Base-by-base conservation (phyloP, 2,797 vertebrate genomes). In the Paguma larvata region DNA sequence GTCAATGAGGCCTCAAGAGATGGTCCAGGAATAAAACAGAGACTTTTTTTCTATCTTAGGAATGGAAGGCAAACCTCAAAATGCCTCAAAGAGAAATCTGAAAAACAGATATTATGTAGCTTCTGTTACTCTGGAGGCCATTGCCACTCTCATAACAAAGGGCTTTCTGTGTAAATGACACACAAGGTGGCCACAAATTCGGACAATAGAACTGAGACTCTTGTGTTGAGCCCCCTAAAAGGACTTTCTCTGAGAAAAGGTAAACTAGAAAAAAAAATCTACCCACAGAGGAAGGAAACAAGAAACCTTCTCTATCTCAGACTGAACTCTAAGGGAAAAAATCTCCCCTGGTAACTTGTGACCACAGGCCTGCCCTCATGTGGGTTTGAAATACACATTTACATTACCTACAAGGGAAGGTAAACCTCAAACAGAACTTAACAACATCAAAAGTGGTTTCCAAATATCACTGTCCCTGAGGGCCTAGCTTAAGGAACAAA, bases 131-230 rank as follows among this genome's bases (percentile, higher is more conserved):
- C 32, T 46, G 13, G 38, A 75, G 0, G 9, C 48, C 62, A 70
- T 3, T 85, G 23, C n/a, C 38, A 80, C n/a, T 51, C 48, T 95
- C 59, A 92, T 34, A 82, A 92, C 51, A 85, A 90, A 91, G 12
- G n/a, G 10, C 21, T 25, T 72, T 95, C 27, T 86, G 30, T 77
- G 14, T 82, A 85, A 96, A 89, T 62, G 38, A 79, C 63, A 97
- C 21, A 10, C 15, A 13, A 19, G 1, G n/a, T 46, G 25, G 56
- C 32, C 44, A 78, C 63, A 91, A 72, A 11, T 5, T 68, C 30
- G 21, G 19, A 4, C 12, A n/a, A 77, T 8, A 87, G 34, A 92
- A 84, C 90, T 70, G 73, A 94, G 59, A 80, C 53, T 93, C 70
- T 87, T 91, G 65, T 25, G 3, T 44, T 72, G 51, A 96, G 21